phyloP scores from a whole-genome alignment of 2,113 vertebrate genomes.

The Melanerpes aurifrons region DNA sequence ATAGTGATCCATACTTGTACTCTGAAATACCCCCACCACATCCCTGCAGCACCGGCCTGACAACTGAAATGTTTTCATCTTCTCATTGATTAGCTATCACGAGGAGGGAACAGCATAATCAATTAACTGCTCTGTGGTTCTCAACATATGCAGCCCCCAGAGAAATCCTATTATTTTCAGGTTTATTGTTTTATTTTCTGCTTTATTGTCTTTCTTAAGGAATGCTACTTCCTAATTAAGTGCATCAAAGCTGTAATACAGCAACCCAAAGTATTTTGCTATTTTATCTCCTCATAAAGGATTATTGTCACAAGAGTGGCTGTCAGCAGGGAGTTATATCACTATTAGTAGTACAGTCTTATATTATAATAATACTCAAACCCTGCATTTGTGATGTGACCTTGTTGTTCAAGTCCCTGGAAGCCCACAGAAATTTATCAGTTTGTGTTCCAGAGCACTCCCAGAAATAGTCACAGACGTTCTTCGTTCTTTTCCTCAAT shows the following conservation, averaged over 20 bases:
- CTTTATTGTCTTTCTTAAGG: conserved; percentile 34
- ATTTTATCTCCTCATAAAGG: conserved; percentile 26
- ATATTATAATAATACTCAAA: background rate
- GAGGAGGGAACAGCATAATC: conserved; percentile 14
- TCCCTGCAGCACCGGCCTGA: background rate
- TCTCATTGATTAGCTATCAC: conserved; percentile 5
- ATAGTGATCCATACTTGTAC: rapidly evolving
- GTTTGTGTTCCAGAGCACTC: background rate
- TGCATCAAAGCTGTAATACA: background rate
- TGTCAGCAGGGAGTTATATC: background rate
- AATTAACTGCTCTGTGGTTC: background rate
- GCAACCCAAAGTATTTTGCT: conserved; percentile 10
- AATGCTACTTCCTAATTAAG: conserved; percentile 49
- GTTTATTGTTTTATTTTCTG: conserved; percentile 46
- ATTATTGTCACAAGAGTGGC: background rate
- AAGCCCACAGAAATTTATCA: background rate
- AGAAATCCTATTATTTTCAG: conserved; percentile 15
- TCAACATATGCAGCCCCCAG: background rate
- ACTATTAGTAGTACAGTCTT: background rate
- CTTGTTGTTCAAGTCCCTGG: background rate
- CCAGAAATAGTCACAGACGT: background rate
- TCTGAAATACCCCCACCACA: background rate
- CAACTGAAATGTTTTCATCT: background rate
- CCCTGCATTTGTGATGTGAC: background rate
- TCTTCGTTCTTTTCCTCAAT: background rate